Conservation (phyloP, 2,888 invertebrate genomes). For the Melanophora roralis region DNA sequence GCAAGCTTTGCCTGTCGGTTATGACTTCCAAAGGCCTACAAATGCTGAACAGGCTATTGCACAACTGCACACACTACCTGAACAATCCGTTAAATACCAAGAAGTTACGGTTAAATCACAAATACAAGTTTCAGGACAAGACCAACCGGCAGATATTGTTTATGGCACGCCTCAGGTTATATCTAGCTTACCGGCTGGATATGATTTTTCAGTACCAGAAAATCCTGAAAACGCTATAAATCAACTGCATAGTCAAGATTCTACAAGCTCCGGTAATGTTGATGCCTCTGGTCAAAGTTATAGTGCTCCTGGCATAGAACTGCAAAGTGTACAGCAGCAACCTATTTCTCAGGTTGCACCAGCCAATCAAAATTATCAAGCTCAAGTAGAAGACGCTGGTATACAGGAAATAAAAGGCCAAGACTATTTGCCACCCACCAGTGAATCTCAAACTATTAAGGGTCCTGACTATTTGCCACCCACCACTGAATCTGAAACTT, state of each 20-base stretch:
- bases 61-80: slow-evolving; percentile 68
- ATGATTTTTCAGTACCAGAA: slow-evolving; percentile 67
- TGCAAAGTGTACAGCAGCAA: not conserved
- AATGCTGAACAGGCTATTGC: slow-evolving; percentile 70
- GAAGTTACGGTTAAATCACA: slow-evolving; percentile 6
- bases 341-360: not conserved
- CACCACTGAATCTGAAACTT: slow-evolving; percentile 7
- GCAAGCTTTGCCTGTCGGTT: slow-evolving; percentile 66
- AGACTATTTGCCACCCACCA: not conserved
- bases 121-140: not conserved
- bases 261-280: slow-evolving; percentile 65
- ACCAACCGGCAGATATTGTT: not conserved
- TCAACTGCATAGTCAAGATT: slow-evolving; percentile 65
- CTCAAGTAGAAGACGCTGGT: not conserved
- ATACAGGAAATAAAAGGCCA: too few relatives aligned
- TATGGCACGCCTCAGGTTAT: not conserved
- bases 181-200: slow-evolving; percentile 56
- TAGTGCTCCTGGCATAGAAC: slow-evolving; percentile 53
- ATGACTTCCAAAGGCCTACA: slow-evolving; percentile 69
- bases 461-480: slow-evolving; percentile 25
- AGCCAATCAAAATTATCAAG: not conserved
- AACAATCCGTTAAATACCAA: slow-evolving; percentile 10
- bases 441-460: not conserved
- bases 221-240: slow-evolving; percentile 68
- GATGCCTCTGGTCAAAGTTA: slow-evolving; percentile 23